phyloP scores from a whole-genome alignment of 2,113 vertebrate genomes.

The Ameiurus melas region DNA sequence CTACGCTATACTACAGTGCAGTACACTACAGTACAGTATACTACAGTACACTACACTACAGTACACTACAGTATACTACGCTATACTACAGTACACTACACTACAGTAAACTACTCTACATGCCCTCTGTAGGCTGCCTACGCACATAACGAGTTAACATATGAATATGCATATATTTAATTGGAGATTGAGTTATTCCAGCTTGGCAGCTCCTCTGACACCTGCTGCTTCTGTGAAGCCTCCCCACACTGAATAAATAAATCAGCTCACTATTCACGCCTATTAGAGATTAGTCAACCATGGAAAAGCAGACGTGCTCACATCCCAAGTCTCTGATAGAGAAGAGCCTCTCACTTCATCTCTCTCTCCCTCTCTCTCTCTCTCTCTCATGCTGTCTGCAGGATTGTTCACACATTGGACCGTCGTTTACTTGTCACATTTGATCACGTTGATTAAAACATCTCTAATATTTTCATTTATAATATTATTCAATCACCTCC shows the following conservation, averaged over 20 bases:
- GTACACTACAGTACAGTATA: background rate
- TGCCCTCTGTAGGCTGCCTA: background rate
- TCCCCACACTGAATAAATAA: constrained; percentile 21
- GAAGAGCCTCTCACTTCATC: background rate
- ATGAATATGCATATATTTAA: constrained; percentile 19
- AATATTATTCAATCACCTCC: background rate
- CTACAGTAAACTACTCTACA: background rate
- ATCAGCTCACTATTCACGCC: background rate
- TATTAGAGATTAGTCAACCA: constrained; percentile 16
- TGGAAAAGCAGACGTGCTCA: background rate
- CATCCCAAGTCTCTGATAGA: background rate
- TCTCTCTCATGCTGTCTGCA: constrained; percentile 11
- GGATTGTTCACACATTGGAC: background rate
- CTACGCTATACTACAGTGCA: background rate
- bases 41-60: background rate
- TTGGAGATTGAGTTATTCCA: constrained; percentile 18
- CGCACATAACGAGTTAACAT: background rate
- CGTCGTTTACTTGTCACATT: background rate
- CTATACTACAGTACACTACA: background rate
- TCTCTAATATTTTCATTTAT: background rate
- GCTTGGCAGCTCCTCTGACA: constrained; percentile 20
- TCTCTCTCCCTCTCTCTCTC: background rate
- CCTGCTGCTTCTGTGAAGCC: constrained; percentile 24
- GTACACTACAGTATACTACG: background rate
- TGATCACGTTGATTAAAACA: background rate